phyloP scores from a whole-genome alignment of 2,797 vertebrate genomes.

The Lerista edwardsae region DNA sequence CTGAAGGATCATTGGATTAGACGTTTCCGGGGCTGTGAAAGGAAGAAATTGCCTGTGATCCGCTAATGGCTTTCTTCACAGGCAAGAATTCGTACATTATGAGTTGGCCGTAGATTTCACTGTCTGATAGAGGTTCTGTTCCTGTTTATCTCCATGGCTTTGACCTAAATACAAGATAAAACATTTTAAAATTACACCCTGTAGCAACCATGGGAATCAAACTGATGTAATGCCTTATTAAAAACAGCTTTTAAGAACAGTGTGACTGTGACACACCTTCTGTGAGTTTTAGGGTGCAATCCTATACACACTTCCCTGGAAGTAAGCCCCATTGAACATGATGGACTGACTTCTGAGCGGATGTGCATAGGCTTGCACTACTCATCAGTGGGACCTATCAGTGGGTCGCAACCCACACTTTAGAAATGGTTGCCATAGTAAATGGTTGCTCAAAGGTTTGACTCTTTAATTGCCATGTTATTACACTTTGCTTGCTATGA shows the following conservation, averaged over 20 bases:
- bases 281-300: background rate
- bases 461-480: background rate
- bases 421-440: too few species aligned
- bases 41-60: constrained; percentile 24
- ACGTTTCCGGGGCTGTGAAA: constrained; percentile 32
- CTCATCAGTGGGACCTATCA: too few species aligned
- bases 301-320: too few species aligned
- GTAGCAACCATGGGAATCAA: constrained; percentile 8
- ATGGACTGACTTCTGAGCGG: too few species aligned
- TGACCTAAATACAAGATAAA: background rate
- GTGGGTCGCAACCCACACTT: too few species aligned
- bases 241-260: constrained; percentile 2
- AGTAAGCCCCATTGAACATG: too few species aligned
- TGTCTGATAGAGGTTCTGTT: constrained; percentile 13
- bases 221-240: background rate
- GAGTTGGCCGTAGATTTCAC: background rate
- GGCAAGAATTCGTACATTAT: background rate
- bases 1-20: background rate
- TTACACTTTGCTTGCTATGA: background rate
- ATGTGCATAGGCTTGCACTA: too few species aligned
- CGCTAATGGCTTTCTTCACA: background rate
- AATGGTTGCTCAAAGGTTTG: too few species aligned
- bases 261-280: constrained; percentile 35
- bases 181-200: constrained; percentile 14
- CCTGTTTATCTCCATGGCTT: background rate